Evolutionary conservation across 2,888 invertebrate species (phyloP).

Genomic region (Microctonus hyperodae): DNA sequence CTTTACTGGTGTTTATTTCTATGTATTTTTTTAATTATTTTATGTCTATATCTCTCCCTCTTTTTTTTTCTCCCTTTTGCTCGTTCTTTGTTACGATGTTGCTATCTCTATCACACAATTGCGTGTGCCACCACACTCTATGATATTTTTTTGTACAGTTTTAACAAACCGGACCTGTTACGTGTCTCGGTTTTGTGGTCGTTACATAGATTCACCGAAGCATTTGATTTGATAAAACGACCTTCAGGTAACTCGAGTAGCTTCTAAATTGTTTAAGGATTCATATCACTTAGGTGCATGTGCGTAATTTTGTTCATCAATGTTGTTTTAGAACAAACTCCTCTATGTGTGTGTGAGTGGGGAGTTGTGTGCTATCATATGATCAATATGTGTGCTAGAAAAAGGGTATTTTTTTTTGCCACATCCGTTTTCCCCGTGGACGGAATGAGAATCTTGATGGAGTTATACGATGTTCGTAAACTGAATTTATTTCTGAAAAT

Average conservation of each 20-base stretch:
- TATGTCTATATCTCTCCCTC: slow-evolving; percentile 14
- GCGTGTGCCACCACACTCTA: slow-evolving; percentile 15
- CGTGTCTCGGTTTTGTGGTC: slow-evolving; percentile 3
- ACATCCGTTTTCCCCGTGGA: slow-evolving; percentile 6
- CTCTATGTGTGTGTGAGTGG: no score
- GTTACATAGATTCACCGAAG: slow-evolving; percentile 13
- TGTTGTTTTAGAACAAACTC: slow-evolving; percentile 29
- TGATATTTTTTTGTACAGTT: slow-evolving; percentile 34
- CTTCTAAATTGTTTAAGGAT: slow-evolving; percentile 9
- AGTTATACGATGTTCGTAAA: background rate
- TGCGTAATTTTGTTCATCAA: slow-evolving; percentile 2
- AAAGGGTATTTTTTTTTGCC: background rate
- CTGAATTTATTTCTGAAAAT: slow-evolving; percentile 24
- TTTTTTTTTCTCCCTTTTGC: slow-evolving; percentile 15
- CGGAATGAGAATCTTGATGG: slow-evolving; percentile 20
- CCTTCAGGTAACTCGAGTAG: slow-evolving; percentile 38
- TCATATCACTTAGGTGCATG: background rate
- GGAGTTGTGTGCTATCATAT: no score
- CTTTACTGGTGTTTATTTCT: slow-evolving; percentile 36
- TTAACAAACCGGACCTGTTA: slow-evolving; percentile 27
- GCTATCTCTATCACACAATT: slow-evolving; percentile 7
- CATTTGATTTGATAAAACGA: background rate
- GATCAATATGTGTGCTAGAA: background rate
- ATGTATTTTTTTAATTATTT: slow-evolving; percentile 12
- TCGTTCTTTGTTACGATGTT: slow-evolving; percentile 4